A percentile compares a stretch with the other conserved stretches of the same genome.
Conservation (phyloP, 1,140 invertebrate genomes). For the Sipha flava region DNA sequence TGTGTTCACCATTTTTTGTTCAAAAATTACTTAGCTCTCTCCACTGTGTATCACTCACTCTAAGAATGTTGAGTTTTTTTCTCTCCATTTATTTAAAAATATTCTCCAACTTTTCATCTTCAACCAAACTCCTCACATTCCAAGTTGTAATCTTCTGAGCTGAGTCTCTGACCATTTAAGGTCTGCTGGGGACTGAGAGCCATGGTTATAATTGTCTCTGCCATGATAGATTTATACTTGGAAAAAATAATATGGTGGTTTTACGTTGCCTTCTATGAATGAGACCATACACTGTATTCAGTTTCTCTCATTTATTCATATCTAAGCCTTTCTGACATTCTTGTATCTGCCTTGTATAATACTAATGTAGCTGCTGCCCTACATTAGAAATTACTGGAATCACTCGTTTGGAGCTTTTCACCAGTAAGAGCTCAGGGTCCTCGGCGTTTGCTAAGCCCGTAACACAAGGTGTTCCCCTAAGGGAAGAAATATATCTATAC, state of each 20-base stretch:
- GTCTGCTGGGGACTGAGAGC: slow-evolving; percentile 6
- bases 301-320: slow-evolving; percentile 21
- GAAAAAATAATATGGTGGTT: background rate
- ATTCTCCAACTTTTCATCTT: no score
- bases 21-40: no score
- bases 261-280: background rate
- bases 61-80: no score
- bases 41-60: no score
- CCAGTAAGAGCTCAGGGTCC: no score
- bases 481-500: no score
- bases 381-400: background rate
- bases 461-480: background rate
- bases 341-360: background rate
- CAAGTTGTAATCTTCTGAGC: no score
- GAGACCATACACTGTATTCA: slow-evolving; percentile 2
- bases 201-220: background rate
- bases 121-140: no score
- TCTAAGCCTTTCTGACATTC: background rate
- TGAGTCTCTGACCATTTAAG: slow-evolving; percentile 14
- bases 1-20: background rate
- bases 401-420: no score
- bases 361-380: background rate
- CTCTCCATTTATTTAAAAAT: no score
- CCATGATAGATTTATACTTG: background rate
- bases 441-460: background rate